Percentiles rank a stretch among this genome's conserved stretches.
Conservation (phyloP, 2,888 invertebrate genomes). For the Troilus luridus region DNA sequence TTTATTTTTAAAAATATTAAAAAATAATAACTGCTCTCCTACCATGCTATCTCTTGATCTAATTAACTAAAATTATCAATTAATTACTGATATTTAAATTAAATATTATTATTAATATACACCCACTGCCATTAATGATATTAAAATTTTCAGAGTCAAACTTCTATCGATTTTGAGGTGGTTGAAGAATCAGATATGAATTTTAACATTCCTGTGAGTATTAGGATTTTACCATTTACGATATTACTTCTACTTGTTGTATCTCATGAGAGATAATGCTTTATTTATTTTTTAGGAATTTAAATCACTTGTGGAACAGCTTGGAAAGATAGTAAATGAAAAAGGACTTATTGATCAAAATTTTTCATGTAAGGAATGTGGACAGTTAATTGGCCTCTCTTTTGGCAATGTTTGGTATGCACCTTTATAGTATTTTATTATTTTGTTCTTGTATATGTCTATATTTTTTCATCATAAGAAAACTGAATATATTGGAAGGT, state of each 20-base stretch:
- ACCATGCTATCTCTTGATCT: background rate
- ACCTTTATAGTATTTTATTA: background rate
- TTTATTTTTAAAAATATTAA: background rate
- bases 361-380: slow-evolving; percentile 86
- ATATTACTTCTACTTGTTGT: slow-evolving; percentile 1
- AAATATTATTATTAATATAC: too few species aligned
- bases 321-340: slow-evolving; percentile 81
- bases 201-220: slow-evolving; percentile 47
- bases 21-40: too few species aligned
- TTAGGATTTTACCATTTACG: background rate
- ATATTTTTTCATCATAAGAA: background rate
- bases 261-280: slow-evolving; percentile 3
- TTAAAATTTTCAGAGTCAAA: slow-evolving; percentile 21
- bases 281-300: slow-evolving; percentile 66
- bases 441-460: too few species aligned
- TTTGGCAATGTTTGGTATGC: slow-evolving; percentile 73
- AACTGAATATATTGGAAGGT: background rate
- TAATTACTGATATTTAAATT: too few species aligned
- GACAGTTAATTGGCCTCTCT: slow-evolving; percentile 75
- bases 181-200: background rate
- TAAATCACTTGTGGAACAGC: slow-evolving; percentile 73
- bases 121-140: background rate
- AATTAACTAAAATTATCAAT: background rate
- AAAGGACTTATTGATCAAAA: slow-evolving; percentile 88
- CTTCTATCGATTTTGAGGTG: slow-evolving; percentile 34